Evolutionary conservation across 1,140 invertebrate genomes (phyloP), one percentile per base, ranked within the genome.

Genomic region (Aphaenogaster ashmeadi): DNA sequence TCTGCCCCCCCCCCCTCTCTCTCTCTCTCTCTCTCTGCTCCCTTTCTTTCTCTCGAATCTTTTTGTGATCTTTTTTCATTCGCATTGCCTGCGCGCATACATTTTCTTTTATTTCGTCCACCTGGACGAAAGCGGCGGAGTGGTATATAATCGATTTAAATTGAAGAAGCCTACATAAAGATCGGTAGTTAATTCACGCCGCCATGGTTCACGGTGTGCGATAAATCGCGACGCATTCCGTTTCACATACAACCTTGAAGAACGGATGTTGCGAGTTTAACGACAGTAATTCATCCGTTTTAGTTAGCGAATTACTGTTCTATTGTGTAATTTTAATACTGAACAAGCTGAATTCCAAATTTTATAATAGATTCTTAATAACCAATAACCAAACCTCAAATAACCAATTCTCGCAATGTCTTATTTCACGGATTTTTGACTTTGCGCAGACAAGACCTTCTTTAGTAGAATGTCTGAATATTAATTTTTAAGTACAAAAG

Each of bases 141-240:
- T 78, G 36, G 84, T 78, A 69, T 69, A 38, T 85, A 90, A 91
- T 88, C 81, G 90, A 91, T 88, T 91, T 88, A 81, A 90, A 90
- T 91, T 87, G 69, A 78, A 88, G 89, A 86, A 90, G 86, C 81
- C 69, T 81, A 80, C 72, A 79, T 83, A 88, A 90, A 88, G 77
- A 88, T 88, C 75, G 86, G 54, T 72, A 36, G 71, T 91, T 91
- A 88, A 90, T 91, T 86, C 89, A 83, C 60, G 77, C 81, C 80
- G 54, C 27, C 64, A 47, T 60, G 56, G 47, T 77, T 87, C 38
- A 71, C 60, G 75, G 27, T 71, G 27, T 47, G n/a, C 67, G 56
- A 90, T 88, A 90, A 86, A 90, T 88, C 58, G 54, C 15, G 8
- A 33, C 0, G 41, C 41, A n/a, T 67, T 44, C 8, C 79, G 60